Evolutionary conservation across 2,888 invertebrate species (phyloP).

Genomic region (Nebria salina): DNA sequence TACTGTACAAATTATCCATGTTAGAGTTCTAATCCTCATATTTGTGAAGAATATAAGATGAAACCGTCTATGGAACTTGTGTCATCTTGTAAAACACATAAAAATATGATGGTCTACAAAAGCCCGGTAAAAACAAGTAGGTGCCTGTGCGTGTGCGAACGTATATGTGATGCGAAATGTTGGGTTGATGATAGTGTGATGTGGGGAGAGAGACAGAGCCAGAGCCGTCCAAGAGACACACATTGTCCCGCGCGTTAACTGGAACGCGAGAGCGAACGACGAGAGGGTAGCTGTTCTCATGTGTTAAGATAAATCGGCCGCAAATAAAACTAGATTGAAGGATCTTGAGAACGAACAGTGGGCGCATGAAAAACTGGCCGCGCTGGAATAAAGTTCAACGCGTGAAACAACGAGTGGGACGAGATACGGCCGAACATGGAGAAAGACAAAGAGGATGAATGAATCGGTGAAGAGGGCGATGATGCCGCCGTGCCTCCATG

Average conservation of each 20-base stretch:
- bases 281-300: constrained; percentile 27
- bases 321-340: constrained; percentile 47
- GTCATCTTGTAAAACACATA: constrained; percentile 10
- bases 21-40: not conserved
- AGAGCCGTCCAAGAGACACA: not conserved
- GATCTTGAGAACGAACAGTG: constrained; percentile 36
- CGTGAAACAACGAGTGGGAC: constrained; percentile 9
- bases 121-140: constrained; percentile 12
- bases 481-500: constrained; percentile 38
- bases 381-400: constrained; percentile 32
- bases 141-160: constrained; percentile 3
- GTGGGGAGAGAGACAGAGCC: not conserved
- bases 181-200: not conserved
- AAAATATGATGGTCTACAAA: constrained; percentile 14
- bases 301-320: constrained; percentile 45
- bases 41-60: not conserved
- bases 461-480: constrained; percentile 46
- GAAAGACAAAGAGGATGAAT: constrained; percentile 9
- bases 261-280: constrained; percentile 5
- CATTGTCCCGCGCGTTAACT: constrained; percentile 1
- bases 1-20: too few species aligned
- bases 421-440: not conserved
- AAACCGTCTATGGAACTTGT: not conserved
- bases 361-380: constrained; percentile 37
- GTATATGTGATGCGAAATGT: constrained; percentile 1